Evolutionary conservation across 2,888 invertebrate genomes (phyloP), one percentile per base, ranked within the genome.

Genomic region (Platypus cylindrus): DNA sequence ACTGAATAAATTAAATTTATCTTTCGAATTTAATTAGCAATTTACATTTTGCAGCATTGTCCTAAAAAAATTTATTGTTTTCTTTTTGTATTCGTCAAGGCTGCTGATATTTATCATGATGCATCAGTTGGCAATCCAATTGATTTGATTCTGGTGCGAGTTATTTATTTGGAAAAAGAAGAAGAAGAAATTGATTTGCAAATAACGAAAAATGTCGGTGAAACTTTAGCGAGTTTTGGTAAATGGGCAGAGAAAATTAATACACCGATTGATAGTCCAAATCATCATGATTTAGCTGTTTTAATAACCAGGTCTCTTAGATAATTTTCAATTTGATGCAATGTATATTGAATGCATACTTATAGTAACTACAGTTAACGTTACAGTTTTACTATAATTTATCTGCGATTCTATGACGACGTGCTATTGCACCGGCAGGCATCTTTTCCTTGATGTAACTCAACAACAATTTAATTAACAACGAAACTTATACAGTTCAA

Each of bases 161-260:
- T 74, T 8, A 61, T 74, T 45, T 62, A 69, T 36, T 53, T 75
- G 39, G 67, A 73, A 45, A 63, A 64, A 44, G 64, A 69, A 41
- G 65, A 70, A 41, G 56, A 64, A 40, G 65, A 67, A 51, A 60
- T 68, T 38, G 68, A 71, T 51, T 51, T 70, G 32, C 48, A 49
- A 14, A 66, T 69, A 16, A 66, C 56, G 41, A 52, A 56, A 12
- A 53, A 71, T 44, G 72, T 73, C 1, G 70, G 70, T 33, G 62
- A 65, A 34, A 72, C 75, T 0, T 53, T 78, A 34, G 60, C 59
- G 2, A 75, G 72, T 54, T 78, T 78, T 55, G 73, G 76, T 48
- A 64, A 66, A 39, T 78, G 77, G 76, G 72, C 74, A 45, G 53
- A 65, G 25, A 65, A 60, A 29, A 61, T 71, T 24, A 73, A 73